These are phyloP conservation scores for Ormyrus pomaceus DNA, from an alignment of 2,888 invertebrate species.

Conservation along the genomic window DNA sequence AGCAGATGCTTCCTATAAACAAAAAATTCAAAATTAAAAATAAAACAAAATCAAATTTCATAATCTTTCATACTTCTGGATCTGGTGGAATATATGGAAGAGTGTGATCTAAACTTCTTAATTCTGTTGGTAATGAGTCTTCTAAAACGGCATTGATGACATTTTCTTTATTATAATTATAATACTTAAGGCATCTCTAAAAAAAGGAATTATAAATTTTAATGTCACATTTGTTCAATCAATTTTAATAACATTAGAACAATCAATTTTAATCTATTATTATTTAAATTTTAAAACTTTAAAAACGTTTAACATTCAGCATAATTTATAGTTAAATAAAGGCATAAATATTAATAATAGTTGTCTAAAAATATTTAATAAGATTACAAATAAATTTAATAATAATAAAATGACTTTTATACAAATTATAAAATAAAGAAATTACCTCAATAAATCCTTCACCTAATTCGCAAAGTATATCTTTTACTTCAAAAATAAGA, in stretches of 20 bases:
- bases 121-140: conserved; percentile 79
- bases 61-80: conserved; percentile 71
- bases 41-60: conserved; percentile 16
- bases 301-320: too few species aligned
- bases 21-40: conserved; percentile 5
- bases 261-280: too few species aligned
- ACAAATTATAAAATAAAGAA: conserved; percentile 76
- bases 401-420: too few species aligned
- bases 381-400: too few species aligned
- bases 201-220: too few species aligned
- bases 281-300: too few species aligned
- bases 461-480: conserved; percentile 88
- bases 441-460: conserved; percentile 81
- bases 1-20: conserved; percentile 62
- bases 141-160: conserved; percentile 92
- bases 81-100: conserved; percentile 83
- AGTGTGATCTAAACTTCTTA: conserved; percentile 76
- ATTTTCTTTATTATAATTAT: conserved; percentile 84
- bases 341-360: too few species aligned
- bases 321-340: too few species aligned
- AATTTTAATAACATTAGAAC: too few species aligned
- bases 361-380: too few species aligned
- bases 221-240: too few species aligned
- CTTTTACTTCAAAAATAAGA: conserved; percentile 82
- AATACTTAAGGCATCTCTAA: conserved; percentile 85